These are phyloP conservation scores for Empis stercorea DNA, from an alignment of 2,888 invertebrate species.

Conservation along the genomic window DNA sequence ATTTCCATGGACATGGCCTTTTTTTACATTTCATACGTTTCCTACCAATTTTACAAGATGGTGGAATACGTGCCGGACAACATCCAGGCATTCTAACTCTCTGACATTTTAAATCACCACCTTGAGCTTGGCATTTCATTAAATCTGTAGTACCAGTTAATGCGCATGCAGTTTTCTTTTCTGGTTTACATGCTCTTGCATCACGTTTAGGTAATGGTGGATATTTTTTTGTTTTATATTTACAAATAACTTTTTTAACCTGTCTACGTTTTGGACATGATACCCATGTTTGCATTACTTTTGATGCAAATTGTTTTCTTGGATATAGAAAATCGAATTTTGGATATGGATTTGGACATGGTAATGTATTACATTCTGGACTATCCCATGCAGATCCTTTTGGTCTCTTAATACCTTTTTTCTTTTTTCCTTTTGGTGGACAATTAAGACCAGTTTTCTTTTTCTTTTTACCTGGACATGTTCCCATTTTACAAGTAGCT, in stretches of 20 bases:
- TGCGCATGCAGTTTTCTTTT: conserved; percentile 6
- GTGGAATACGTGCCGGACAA: neutral
- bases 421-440: neutral
- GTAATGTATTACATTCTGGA: conserved; percentile 15
- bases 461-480: conserved; percentile 8
- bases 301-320: conserved; percentile 22
- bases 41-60: conserved; percentile 1
- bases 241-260: conserved; percentile 21
- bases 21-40: conserved; percentile 9
- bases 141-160: neutral
- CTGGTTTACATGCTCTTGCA: neutral
- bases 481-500: neutral
- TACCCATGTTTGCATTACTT: conserved; percentile 30
- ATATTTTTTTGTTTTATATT: conserved; percentile 5
- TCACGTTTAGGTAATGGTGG: conserved; percentile 3
- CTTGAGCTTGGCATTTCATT: conserved; percentile 10
- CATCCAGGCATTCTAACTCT: conserved; percentile 8
- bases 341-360: conserved; percentile 15
- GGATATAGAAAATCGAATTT: conserved; percentile 28
- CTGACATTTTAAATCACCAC: neutral
- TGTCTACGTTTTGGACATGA: conserved; percentile 22
- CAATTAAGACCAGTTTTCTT: conserved; percentile 14
- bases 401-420: conserved; percentile 3
- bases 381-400: conserved; percentile 10
- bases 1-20: conserved; percentile 16